A percentile compares a stretch with the other conserved stretches of the same genome.
Evolutionary conservation across 2,113 vertebrate species (phyloP).

Genomic region (Hemiscyllium ocellatum): DNA sequence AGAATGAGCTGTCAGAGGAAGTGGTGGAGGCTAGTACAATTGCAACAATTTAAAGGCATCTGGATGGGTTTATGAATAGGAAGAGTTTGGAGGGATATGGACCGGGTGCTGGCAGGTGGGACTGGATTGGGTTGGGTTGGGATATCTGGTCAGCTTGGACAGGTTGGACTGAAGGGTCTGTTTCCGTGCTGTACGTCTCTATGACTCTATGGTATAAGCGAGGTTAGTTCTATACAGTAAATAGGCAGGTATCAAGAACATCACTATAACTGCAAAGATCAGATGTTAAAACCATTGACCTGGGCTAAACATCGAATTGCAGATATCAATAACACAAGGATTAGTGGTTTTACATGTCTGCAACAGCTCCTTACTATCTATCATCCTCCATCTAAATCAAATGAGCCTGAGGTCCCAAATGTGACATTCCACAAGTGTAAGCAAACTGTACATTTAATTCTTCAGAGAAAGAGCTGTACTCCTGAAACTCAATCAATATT

Average conservation of each 20-base stretch:
- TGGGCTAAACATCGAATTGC: not conserved
- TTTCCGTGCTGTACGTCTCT: too few species aligned
- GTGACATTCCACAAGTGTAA: not conserved
- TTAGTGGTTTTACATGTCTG: not conserved
- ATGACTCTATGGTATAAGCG: not conserved
- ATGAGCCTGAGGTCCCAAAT: not conserved
- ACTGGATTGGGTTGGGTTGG: too few species aligned
- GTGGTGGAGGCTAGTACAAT: too few species aligned
- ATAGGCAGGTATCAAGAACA: not conserved
- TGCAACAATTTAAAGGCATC: too few species aligned
- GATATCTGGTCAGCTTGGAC: too few species aligned
- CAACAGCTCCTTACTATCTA: not conserved
- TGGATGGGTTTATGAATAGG: too few species aligned
- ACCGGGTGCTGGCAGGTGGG: too few species aligned
- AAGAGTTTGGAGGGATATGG: too few species aligned
- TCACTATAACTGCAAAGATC: not conserved
- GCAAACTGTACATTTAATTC: not conserved
- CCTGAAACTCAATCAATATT: not conserved
- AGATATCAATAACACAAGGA: not conserved
- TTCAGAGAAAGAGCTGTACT: not conserved
- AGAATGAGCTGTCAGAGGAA: too few species aligned
- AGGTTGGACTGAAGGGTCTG: too few species aligned
- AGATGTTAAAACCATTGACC: not conserved
- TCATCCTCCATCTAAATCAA: not conserved
- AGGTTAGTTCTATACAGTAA: not conserved